phyloP scores from a whole-genome alignment of 2,797 vertebrate genomes.

The Catostomus latipinnis region DNA sequence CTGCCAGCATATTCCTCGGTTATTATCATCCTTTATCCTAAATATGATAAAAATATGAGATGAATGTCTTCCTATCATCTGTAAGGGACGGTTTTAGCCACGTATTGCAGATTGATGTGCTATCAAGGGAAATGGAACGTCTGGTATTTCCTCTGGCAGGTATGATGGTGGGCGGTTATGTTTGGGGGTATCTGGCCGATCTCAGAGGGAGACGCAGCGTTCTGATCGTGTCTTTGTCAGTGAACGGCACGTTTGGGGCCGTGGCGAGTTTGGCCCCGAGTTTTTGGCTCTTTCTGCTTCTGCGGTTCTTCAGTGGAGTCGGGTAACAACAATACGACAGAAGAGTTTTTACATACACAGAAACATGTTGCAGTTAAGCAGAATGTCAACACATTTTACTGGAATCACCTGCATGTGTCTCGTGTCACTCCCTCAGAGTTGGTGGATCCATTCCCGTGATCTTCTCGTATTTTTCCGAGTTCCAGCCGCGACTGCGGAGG shows the following conservation, averaged over 20 bases:
- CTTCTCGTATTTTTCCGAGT: conserved; percentile 85
- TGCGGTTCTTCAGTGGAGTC: conserved; percentile 80
- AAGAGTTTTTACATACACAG: background rate
- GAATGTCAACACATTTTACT: conserved; percentile 3
- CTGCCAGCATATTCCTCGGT: conserved; percentile 82
- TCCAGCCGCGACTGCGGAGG: conserved; percentile 76
- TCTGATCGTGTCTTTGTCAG: conserved; percentile 73
- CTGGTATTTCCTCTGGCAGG: conserved; percentile 59
- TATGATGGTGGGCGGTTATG: conserved; percentile 83
- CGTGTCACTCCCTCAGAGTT: conserved; percentile 65
- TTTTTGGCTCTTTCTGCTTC: conserved; percentile 79
- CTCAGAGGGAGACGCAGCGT: conserved; percentile 74
- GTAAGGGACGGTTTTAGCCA: no score
- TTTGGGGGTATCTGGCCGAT: conserved; percentile 82
- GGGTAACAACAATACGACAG: conserved; percentile 66
- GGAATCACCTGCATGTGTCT: background rate
- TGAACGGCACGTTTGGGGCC: conserved; percentile 79
- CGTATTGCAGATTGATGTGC: no score
- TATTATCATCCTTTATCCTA: background rate
- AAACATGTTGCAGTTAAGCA: background rate
- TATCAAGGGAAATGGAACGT: no score
- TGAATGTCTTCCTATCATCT: no score
- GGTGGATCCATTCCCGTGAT: conserved; percentile 82
- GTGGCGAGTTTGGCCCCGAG: conserved; percentile 71
- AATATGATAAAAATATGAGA: no score